Evolutionary conservation across 2,797 vertebrate species (phyloP), one percentile per base, ranked within the genome.

Genomic region (Malurus leucopterus): DNA sequence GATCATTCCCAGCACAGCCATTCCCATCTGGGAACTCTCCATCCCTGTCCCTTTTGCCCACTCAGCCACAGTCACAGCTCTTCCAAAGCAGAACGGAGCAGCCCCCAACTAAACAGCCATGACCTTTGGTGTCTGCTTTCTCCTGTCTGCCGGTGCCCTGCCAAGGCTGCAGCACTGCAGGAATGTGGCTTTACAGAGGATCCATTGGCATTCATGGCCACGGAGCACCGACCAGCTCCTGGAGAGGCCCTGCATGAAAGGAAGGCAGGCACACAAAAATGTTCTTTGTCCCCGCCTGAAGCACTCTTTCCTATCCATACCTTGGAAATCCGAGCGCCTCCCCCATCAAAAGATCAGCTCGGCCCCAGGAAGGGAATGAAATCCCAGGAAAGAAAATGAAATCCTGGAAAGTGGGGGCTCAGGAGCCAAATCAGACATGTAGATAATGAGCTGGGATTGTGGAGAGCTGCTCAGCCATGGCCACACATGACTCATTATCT

Each of bases 371-470:
- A 71, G 84, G 93, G 19, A 70, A 91, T 54, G 75, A 95, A 95
- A 94, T 88, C 88, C 75, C 20, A 72, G 84, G 85, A 47, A 84
- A 74, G 88, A 57, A 94, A 95, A 94, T 75, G 72, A 94, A 95
- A 94, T 72, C 58, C 17, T 92, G 84, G 75, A 81, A 93, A 69
- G 80, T 80, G 54, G 2, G 69, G 36, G 79, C 80, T 88, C 61
- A 50, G 76, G 43, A 95, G 89, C 91, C 95, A 94, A 92, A 85
- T 63, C 80, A 92, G 94, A 90, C 74, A 90, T 67, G 74, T 91
- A 92, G 92, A 90, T 96, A 95, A 97, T 95, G 92, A 94, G 79
- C 73, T 27, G 70, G 79, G 54, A 92, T 92, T 90, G 93, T 73
- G 61, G 82, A 72, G 90, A 83, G 88, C 84, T 93, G 83, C 90